Evolutionary conservation across 2,888 invertebrate genomes (phyloP), one percentile per base, ranked within the genome.

Genomic region (Thecophora atra): DNA sequence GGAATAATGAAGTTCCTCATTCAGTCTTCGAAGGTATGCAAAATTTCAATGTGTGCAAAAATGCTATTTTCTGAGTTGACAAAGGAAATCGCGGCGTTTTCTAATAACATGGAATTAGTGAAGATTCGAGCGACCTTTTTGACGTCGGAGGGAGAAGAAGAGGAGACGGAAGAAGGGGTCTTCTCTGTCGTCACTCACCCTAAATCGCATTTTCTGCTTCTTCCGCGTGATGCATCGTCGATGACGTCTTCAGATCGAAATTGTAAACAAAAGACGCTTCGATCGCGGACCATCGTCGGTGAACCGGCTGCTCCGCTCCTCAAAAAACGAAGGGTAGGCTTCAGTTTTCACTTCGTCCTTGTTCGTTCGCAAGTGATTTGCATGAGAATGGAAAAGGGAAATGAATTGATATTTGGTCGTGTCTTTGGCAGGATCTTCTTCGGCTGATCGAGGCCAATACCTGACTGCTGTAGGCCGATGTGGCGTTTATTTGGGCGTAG

Each of bases 371-470:
- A 75, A 77, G 78, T 79, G 79, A 85, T 85, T 85, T 85, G 86
- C 85, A 85, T 85, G 81, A 83, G 82, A 85, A 85, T 84, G 79
- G 78, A 78, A 81, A 82, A 13, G n/a, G 51, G 54, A 11, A 11
- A 58, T 21, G 84, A 84, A 84, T 80, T 85, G 84, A 85, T 83
- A 85, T 85, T 84, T 82, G 83, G 81, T 83, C 81, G 81, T 82
- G 80, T 80, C 80, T 83, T 70, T 76, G 77, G 76, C 75, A 75
- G 78, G 77, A 79, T 81, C 81, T 79, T 78, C 79, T 77, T 72
- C 72, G n/a, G 72, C 62, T 42, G 26, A 19, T 5, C 17, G 69
- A 74, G 65, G 19, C 24, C 30, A 51, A 52, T 70, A 70, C 70
- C 70, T 72, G 67, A 62, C 62, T 51, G 52, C 28, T 21, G 52